Evolutionary conservation across 2,888 invertebrate genomes (phyloP).

Genomic region (Atethmia centrago): DNA sequence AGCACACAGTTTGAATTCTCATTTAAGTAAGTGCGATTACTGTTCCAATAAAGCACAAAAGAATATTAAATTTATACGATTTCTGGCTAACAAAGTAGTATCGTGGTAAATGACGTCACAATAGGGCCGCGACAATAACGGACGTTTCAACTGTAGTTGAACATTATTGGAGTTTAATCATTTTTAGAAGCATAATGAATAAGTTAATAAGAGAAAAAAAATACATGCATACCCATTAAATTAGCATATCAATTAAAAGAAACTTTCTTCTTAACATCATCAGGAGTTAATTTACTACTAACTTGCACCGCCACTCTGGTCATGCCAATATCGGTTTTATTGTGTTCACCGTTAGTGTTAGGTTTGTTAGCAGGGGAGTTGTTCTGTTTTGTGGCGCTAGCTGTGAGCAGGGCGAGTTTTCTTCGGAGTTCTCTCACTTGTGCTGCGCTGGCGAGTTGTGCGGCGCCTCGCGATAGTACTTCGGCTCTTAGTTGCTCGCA

Average conservation of each 20-base stretch:
- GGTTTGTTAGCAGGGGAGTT: constrained; percentile 50
- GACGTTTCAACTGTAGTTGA: too few species aligned
- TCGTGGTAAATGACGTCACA: too few species aligned
- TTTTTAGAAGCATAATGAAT: too few species aligned
- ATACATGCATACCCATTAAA: too few species aligned
- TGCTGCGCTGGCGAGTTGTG: constrained; percentile 81
- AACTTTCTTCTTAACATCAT: constrained; percentile 86
- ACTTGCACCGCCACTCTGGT: constrained; percentile 62
- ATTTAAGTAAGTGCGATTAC: too few species aligned
- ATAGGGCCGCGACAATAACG: too few species aligned
- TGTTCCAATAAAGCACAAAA: too few species aligned
- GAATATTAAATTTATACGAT: too few species aligned
- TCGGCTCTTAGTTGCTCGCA: constrained; percentile 81
- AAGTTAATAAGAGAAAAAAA: too few species aligned
- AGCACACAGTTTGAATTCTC: too few species aligned
- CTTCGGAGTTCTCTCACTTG: constrained; percentile 82
- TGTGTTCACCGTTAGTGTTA: constrained; percentile 43
- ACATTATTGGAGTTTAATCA: too few species aligned
- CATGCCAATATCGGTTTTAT: constrained; percentile 68
- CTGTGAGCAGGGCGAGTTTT: constrained; percentile 75
- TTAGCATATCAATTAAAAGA: constrained; percentile 80
- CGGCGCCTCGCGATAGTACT: constrained; percentile 82
- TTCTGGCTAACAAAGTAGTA: too few species aligned
- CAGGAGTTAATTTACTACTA: constrained; percentile 66
- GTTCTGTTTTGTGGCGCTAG: constrained; percentile 51